Evolutionary conservation across 2,888 invertebrate species (phyloP), one percentile per base, ranked within the genome.

Genomic region (Lordiphosa fenestrarum): DNA sequence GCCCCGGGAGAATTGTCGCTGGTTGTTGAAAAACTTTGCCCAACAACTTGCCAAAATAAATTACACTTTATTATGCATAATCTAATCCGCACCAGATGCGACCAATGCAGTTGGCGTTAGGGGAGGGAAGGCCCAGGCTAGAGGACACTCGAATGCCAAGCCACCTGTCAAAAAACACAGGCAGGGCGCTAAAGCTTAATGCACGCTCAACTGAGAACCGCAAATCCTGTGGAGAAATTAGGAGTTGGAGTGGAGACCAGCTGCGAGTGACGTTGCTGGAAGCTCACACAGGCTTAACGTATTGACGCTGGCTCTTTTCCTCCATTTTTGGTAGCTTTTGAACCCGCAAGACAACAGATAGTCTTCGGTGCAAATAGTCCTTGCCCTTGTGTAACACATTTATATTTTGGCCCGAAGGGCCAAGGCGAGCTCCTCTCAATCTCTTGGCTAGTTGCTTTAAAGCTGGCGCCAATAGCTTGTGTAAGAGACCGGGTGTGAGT

Each of bases 1-100:
- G 9, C 19, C 12, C 38, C 25, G 7, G 13, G 53, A 35, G 38
- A 42, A 42, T 42, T 42, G 42, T 25, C 25, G 25, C 25, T 25
- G 6, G 25, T 7, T 25, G 25, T 25, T 25, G 25, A 25, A 25
- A 25, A 36, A 37, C 48, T 36, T 49, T 48, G 39, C 50, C 49
- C 53, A 51, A 44, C 42, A 44, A 66, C 63, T 63, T 67, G 63
- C 63, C 65, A 73, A 75, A 86, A 88, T 88, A 87, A 87, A 88
- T 88, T 87, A 87, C 87, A 87, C 84, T 88, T 85, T 86, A 87
- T 87, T 88, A 88, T 88, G 88, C 87, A 88, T 88, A 88, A 87
- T 87, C 87, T 88, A 88, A 88, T 88, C 85, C 87, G 75, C 73
- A 87, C 72, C 87, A 87, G 87, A 87, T 87, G 88, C 87, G 85